These are phyloP conservation scores for Formica selysi DNA, from an alignment of 1,140 invertebrate genomes.

Conservation along the genomic window DNA sequence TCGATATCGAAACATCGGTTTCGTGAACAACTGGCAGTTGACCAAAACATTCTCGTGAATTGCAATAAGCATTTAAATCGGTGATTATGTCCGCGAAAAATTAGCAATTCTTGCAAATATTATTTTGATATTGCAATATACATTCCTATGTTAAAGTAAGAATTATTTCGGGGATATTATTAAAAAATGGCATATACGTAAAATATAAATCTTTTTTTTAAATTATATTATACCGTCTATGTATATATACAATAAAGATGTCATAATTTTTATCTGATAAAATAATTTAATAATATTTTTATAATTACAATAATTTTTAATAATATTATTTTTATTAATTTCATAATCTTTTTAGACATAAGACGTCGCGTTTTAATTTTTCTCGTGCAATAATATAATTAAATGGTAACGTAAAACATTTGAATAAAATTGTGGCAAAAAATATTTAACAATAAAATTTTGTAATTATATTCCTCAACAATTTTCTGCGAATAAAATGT, in stretches of 20 bases:
- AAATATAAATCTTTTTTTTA: neutral
- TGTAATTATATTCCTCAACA: constrained; percentile 1
- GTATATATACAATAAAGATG: no score
- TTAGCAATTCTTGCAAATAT: neutral
- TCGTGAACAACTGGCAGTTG: constrained; percentile 59
- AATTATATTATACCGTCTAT: neutral
- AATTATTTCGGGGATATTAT: neutral
- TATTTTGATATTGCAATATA: neutral
- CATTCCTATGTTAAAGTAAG: neutral
- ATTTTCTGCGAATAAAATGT: neutral
- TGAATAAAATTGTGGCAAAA: neutral
- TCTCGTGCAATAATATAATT: neutral
- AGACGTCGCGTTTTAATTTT: neutral
- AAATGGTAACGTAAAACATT: neutral
- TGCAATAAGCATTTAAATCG: neutral
- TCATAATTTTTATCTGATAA: no score
- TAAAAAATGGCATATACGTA: neutral
- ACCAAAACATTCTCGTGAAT: constrained; percentile 46
- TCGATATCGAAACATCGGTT: constrained; percentile 25
- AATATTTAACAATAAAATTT: neutral
- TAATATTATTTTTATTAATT: neutral
- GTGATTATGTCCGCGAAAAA: neutral
- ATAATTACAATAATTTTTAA: no score
- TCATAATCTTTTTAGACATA: neutral
- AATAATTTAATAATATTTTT: no score